Percentiles rank a stretch among this genome's conserved stretches.
Evolutionary conservation across 2,888 invertebrate genomes (phyloP).

Genomic region (Ceraclea dissimilis): DNA sequence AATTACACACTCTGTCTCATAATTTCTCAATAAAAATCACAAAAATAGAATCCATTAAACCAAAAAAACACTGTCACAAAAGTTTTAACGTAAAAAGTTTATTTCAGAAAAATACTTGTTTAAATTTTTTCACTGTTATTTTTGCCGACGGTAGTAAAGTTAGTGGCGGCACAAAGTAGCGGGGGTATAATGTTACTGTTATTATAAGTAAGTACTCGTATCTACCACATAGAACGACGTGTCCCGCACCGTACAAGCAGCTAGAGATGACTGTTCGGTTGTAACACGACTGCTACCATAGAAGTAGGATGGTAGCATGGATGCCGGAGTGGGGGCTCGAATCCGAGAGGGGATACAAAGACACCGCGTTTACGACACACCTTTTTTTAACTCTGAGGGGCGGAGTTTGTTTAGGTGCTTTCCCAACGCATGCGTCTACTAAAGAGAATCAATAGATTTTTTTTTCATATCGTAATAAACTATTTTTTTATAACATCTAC

Average conservation of each 20-base stretch:
- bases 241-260: background rate
- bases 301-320: conserved; percentile 7
- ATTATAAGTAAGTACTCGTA: too few species aligned
- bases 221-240: too few species aligned
- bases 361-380: conserved; percentile 44
- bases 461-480: background rate
- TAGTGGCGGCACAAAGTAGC: background rate
- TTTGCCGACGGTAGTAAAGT: background rate
- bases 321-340: conserved; percentile 2
- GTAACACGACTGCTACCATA: background rate
- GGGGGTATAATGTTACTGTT: background rate
- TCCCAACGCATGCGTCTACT: conserved; percentile 1
- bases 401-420: conserved; percentile 38
- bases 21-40: background rate
- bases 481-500: too few species aligned
- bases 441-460: background rate
- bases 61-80: background rate
- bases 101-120: background rate
- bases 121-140: background rate
- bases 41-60: background rate
- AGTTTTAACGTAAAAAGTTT: background rate
- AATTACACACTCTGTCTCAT: background rate
- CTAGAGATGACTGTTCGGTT: background rate
- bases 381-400: conserved; percentile 33
- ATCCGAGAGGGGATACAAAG: conserved; percentile 6